Evolutionary conservation across 2,113 vertebrate species (phyloP).

Genomic region (Melanocharis versteri): DNA sequence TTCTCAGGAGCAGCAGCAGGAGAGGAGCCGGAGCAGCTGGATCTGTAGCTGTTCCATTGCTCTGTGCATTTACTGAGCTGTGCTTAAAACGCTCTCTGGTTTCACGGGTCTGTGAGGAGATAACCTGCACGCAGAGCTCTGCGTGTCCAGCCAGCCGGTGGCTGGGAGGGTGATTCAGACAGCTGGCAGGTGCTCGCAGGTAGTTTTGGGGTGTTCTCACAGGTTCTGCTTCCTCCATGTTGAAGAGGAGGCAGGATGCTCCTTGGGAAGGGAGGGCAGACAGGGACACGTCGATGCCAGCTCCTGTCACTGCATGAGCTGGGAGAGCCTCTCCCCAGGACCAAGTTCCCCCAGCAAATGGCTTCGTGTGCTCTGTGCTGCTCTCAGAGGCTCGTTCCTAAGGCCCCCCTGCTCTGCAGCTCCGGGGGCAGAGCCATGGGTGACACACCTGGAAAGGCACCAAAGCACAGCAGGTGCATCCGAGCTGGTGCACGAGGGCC

Average conservation of each 20-base stretch:
- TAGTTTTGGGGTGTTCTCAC: neutral
- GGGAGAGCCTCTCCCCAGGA: neutral
- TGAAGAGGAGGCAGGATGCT: neutral
- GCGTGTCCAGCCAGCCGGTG: rapidly evolving
- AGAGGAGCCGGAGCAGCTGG: neutral
- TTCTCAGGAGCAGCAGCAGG: neutral
- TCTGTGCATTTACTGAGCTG: neutral
- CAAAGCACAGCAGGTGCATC: neutral
- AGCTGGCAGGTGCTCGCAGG: neutral
- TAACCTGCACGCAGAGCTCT: rapidly evolving
- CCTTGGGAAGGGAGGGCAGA: neutral
- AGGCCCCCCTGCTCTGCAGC: neutral
- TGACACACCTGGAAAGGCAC: neutral
- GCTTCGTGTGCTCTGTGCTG: rapidly evolving
- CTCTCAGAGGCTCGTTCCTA: neutral
- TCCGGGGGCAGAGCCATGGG: rapidly evolving
- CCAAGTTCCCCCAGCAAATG: rapidly evolving
- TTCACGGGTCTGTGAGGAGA: neutral
- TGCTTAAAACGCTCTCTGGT: rapidly evolving
- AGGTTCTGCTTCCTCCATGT: rapidly evolving
- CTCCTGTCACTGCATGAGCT: rapidly evolving
- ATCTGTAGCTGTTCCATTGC: neutral
- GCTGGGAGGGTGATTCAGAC: neutral
- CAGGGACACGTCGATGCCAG: rapidly evolving
- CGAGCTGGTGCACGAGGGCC: rapidly evolving